Conservation (phyloP, 1,140 invertebrate genomes). For the Dolichoris vasculosae region DNA sequence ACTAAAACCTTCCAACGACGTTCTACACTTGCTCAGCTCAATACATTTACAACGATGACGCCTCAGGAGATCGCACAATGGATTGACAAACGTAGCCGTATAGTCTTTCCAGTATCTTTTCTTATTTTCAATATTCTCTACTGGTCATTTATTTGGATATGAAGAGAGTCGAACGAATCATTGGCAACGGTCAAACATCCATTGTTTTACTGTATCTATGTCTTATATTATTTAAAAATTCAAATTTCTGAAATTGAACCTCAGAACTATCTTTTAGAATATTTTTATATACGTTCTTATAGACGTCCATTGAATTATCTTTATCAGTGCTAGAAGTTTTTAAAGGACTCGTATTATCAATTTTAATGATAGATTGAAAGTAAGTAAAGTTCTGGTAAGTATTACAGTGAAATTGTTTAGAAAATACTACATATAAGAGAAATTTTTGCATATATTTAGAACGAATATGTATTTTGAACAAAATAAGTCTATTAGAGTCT, state of each 20-base stretch:
- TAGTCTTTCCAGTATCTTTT: conserved; percentile 86
- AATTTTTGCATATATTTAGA: too few relatives aligned
- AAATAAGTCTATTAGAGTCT: too few relatives aligned
- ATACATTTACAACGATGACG: conserved; percentile 86
- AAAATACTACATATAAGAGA: too few relatives aligned
- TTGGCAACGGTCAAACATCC: background rate
- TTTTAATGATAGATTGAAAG: too few relatives aligned
- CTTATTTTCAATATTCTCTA: conserved; percentile 89
- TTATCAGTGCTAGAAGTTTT: too few relatives aligned
- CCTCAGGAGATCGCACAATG: conserved; percentile 90
- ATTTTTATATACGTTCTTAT: background rate
- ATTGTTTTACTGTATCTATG: background rate
- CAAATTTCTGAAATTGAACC: background rate
- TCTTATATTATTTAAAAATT: background rate
- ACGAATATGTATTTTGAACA: too few relatives aligned
- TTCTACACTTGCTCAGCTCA: conserved; percentile 69
- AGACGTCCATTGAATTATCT: background rate
- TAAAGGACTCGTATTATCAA: too few relatives aligned
- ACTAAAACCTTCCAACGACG: conserved; percentile 68
- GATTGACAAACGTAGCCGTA: conserved; percentile 87
- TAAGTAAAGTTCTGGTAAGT: too few relatives aligned
- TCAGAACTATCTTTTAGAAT: background rate
- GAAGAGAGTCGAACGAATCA: conserved; percentile 36
- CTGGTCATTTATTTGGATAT: conserved; percentile 86
- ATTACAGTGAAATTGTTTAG: too few relatives aligned